Conservation (phyloP, 1,140 invertebrate genomes). For the Drosophila subobscura region DNA sequence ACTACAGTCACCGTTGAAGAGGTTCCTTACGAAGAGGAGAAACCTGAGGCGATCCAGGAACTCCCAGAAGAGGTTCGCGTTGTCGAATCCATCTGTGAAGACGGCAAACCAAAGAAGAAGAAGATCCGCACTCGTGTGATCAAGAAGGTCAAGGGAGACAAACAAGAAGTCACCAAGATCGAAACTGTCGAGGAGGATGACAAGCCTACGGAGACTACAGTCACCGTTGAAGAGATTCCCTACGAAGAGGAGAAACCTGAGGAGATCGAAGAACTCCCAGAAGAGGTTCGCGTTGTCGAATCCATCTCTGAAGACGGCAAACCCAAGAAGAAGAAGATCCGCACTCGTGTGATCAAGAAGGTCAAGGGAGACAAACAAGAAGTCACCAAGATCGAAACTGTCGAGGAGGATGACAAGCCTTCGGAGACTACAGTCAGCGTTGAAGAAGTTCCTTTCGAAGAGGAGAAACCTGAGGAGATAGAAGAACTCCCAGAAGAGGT, state of each 20-base stretch:
- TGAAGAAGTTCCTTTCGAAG: conserved; percentile 17
- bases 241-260: conserved; percentile 25
- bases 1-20: conserved; percentile 35
- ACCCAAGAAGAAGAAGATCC: conserved; percentile 21
- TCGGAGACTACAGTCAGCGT: conserved; percentile 15
- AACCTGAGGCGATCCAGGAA: conserved; percentile 27
- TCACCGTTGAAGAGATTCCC: conserved; percentile 28
- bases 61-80: conserved; percentile 35
- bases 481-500: conserved; percentile 21
- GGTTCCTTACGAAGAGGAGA: conserved; percentile 24
- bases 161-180: conserved; percentile 41
- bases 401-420: conserved; percentile 21
- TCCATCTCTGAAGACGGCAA: conserved; percentile 9
- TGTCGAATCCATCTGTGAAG: conserved; percentile 26
- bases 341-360: conserved; percentile 26
- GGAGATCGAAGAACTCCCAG: conserved; percentile 23
- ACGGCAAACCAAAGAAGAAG: conserved; percentile 38
- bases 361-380: conserved; percentile 28
- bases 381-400: conserved; percentile 26
- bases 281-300: conserved; percentile 14
- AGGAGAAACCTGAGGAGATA: conserved; percentile 8
- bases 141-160: conserved; percentile 45
- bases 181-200: conserved; percentile 42
- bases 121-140: conserved; percentile 41
- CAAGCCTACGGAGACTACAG: conserved; percentile 26